Conservation (phyloP, 2,113 vertebrate species). For the Poeciliopsis prolifica region DNA sequence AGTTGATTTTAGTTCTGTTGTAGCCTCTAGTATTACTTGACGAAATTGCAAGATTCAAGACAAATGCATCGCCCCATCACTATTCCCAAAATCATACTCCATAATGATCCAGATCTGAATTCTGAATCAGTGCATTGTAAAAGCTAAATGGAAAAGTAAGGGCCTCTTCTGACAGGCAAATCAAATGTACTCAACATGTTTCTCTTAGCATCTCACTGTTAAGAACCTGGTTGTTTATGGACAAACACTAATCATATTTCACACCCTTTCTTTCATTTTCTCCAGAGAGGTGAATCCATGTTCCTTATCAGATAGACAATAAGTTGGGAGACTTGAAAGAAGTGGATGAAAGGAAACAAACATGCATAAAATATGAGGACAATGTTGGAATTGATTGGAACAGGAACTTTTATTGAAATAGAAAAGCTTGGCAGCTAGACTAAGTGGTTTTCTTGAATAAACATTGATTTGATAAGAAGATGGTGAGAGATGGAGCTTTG, state of each 20-base stretch:
- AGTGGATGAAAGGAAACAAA: constrained; percentile 18
- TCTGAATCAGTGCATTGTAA: too few relatives aligned
- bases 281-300: constrained; percentile 36
- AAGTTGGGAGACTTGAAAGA: constrained; percentile 5
- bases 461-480: constrained; percentile 25
- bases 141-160: too few relatives aligned
- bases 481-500: not conserved
- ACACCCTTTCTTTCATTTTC: constrained; percentile 4
- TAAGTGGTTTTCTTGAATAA: constrained; percentile 27
- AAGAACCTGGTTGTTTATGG: not conserved
- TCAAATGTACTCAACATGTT: too few relatives aligned
- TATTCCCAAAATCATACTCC: too few relatives aligned
- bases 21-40: too few relatives aligned
- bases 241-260: constrained; percentile 15
- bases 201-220: not conserved
- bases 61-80: too few relatives aligned
- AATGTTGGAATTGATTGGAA: constrained; percentile 25
- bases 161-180: too few relatives aligned
- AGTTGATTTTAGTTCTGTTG: too few relatives aligned
- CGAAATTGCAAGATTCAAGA: too few relatives aligned
- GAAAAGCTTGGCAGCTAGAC: not conserved
- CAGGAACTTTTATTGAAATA: not conserved
- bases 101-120: too few relatives aligned
- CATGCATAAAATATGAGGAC: constrained; percentile 48
- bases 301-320: constrained; percentile 36